Evolutionary conservation across 2,888 invertebrate species (phyloP).

Genomic region (Drosophila mayaguana): DNA sequence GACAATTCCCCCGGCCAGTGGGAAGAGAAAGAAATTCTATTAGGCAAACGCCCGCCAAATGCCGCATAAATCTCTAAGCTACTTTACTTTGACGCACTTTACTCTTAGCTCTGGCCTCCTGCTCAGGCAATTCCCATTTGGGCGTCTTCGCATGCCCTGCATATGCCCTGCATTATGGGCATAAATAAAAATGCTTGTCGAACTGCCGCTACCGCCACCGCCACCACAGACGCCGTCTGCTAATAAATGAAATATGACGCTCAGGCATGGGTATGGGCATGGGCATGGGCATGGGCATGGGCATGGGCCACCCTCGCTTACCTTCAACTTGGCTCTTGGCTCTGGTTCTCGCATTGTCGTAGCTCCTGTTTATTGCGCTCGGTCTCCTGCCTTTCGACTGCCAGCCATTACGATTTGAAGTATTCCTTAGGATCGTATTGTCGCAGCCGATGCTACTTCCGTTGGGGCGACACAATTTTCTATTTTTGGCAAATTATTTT

Average conservation of each 20-base stretch:
- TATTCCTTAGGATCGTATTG: conserved; percentile 37
- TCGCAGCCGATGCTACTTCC: conserved; percentile 17
- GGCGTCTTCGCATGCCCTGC: conserved; percentile 61
- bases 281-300: neutral
- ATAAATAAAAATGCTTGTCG: conserved; percentile 74
- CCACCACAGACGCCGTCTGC: conserved; percentile 48
- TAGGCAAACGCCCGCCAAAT: conserved; percentile 59
- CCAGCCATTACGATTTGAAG: conserved; percentile 73
- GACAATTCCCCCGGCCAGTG: conserved; percentile 1
- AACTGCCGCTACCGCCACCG: conserved; percentile 35
- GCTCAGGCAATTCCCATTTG: conserved; percentile 40
- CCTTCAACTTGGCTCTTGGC: conserved; percentile 10
- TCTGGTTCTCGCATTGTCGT: conserved; percentile 60
- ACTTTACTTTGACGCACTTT: conserved; percentile 68
- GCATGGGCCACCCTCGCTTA: conserved; percentile 40
- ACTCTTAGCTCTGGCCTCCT: conserved; percentile 27
- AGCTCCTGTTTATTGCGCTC: conserved; percentile 76
- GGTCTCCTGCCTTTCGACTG: conserved; percentile 29
- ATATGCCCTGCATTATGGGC: conserved; percentile 84
- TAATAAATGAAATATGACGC: conserved; percentile 83
- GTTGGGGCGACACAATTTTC: conserved; percentile 74
- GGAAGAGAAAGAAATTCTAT: conserved; percentile 50
- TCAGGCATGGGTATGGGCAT: conserved; percentile 3
- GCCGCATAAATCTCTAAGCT: conserved; percentile 77
- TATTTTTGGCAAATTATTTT: conserved; percentile 82